These are phyloP conservation scores for Takifugu rubripes DNA, from an alignment of 2,797 vertebrate species.

Conservation along the genomic window DNA sequence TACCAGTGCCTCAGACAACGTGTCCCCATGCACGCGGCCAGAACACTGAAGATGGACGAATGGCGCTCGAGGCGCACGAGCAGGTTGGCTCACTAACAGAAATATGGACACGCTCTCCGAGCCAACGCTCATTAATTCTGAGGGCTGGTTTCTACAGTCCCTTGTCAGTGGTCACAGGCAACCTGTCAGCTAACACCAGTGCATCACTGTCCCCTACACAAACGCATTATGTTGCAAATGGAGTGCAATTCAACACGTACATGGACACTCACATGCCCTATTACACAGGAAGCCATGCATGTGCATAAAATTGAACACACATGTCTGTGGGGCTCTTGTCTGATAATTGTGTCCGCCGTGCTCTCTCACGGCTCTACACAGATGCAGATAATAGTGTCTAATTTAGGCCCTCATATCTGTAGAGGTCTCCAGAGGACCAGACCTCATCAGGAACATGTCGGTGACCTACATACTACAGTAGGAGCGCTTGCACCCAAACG, in stretches of 20 bases:
- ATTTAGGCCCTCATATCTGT: conserved; percentile 71
- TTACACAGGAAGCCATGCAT: conserved; percentile 39
- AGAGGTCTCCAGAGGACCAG: conserved; percentile 71
- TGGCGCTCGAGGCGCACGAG: conserved; percentile 46
- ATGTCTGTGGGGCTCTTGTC: conserved; percentile 51
- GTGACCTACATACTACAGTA: conserved; percentile 71
- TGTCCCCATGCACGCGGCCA: conserved; percentile 18
- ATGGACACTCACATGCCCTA: conserved; percentile 36
- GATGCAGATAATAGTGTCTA: conserved; percentile 68
- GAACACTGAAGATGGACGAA: conserved; percentile 24
- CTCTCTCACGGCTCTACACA: conserved; percentile 13
- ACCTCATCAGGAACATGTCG: conserved; percentile 73
- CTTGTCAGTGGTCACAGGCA: conserved; percentile 41
- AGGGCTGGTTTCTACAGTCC: conserved; percentile 42
- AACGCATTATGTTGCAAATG: conserved; percentile 45
- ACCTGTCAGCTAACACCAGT: conserved; percentile 34
- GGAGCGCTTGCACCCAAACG: conserved; percentile 24
- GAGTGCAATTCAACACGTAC: conserved; percentile 43
- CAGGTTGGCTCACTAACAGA: conserved; percentile 46
- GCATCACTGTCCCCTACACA: conserved; percentile 38
- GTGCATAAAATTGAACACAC: conserved; percentile 44
- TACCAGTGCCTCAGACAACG: conserved; percentile 9
- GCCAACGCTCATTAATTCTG: conserved; percentile 45
- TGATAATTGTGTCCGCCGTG: conserved; percentile 48
- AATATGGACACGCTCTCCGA: conserved; percentile 41